Base-by-base conservation (phyloP, 2,888 invertebrate species). In the Drosophila fulvimacula region DNA sequence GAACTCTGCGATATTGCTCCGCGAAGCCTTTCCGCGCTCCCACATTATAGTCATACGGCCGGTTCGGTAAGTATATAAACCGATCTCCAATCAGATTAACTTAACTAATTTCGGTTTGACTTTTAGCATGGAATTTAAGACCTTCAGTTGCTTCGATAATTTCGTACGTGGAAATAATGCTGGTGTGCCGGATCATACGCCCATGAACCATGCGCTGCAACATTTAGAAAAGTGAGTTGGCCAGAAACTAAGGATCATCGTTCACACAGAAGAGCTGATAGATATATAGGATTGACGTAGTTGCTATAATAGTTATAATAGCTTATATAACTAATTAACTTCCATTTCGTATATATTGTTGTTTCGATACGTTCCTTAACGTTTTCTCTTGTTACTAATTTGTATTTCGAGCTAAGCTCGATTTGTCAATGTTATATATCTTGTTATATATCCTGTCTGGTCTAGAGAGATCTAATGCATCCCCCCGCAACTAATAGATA, bases 91-190 rank as follows among this genome's bases (percentile, higher is more conserved):
- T 27, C 11, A 1, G 4, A 15, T 15, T 0, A 3, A 7, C 2
- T 9, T 15, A 9, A 19, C 4, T 34, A 38, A 65, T 6, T 49
- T 19, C 17, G 7, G n/a, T 19, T 36, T 41, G 17, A 1, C 27
- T 85, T 92, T 78, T 91, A 96, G 96, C 92, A 96, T 97, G 95
- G 95, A 96, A 90, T 95, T 95, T 86, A 95, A 96, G 89, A 97
- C 96, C 63, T 97, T 97, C 92, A 96, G 96, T 90, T 96, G 97
- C 90, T 98, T 95, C 91, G 96, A 96, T 92, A 98, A 98, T 93
- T 98, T 98, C 93, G 97, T 98, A 59, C 94, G 95, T 30, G 95
- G 96, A 83, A 95, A 95, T 93, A 95, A 95, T 90, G 95, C 95
- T 67, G 97, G 97, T n/a, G 95, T 95, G 19, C 98, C 98, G 4